Conservation (phyloP, 92 coral and sea anemone genomes). For the Nematostella vectensis region DNA sequence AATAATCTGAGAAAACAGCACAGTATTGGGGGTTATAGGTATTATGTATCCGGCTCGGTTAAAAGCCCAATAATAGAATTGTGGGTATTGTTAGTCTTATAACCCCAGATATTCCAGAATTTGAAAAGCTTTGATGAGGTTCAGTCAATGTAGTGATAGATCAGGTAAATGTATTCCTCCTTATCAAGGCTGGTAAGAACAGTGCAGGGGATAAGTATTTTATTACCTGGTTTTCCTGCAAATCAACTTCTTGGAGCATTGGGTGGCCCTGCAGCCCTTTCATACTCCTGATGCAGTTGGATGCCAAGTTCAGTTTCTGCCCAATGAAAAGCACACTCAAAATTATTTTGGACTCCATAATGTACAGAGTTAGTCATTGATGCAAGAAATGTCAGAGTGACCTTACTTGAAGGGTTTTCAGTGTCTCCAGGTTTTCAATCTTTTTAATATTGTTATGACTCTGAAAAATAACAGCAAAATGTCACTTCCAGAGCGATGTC, state of each 20-base stretch:
- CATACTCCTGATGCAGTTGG: slow-evolving; percentile 73
- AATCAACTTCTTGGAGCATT: slow-evolving; percentile 75
- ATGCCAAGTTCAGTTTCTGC: slow-evolving; percentile 65
- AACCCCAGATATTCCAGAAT: too few species aligned
- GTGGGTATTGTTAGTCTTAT: too few species aligned
- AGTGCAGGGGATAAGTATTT: too few species aligned
- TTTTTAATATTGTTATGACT: slow-evolving; percentile 88
- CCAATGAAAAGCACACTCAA: background rate
- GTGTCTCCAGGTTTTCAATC: slow-evolving; percentile 81
- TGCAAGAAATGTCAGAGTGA: background rate
- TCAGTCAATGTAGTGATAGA: too few species aligned
- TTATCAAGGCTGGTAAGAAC: too few species aligned
- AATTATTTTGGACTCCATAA: background rate
- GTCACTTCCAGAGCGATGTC: too few species aligned
- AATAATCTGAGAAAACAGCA: slow-evolving; percentile 51
- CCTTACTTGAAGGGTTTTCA: slow-evolving; percentile 71
- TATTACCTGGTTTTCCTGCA: slow-evolving; percentile 85
- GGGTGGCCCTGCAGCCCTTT: slow-evolving; percentile 88
- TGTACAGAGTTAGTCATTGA: too few species aligned
- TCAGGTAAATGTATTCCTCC: too few species aligned
- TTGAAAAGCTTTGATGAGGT: too few species aligned
- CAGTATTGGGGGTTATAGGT: too few species aligned
- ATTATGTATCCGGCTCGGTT: too few species aligned
- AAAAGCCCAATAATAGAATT: too few species aligned
- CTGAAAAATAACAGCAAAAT: slow-evolving; percentile 25